These are phyloP conservation scores for Watsonalla binaria DNA, from an alignment of 2,888 invertebrate genomes.

Conservation along the genomic window DNA sequence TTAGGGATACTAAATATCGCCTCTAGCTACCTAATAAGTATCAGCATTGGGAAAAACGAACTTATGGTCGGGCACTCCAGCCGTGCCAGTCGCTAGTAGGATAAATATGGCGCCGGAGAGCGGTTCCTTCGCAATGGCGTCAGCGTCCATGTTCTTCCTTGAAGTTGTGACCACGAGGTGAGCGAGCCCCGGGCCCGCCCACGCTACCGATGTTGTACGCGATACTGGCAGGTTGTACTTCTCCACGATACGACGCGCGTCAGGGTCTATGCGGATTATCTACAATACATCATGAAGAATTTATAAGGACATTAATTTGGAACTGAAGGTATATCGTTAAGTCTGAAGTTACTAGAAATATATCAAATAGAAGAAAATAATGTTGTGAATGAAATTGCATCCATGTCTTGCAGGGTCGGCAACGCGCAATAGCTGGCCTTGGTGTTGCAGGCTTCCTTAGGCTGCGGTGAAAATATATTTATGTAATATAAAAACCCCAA, in stretches of 20 bases:
- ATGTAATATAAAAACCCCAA: too few species aligned
- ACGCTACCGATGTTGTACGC: conserved; percentile 78
- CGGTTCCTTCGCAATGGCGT: conserved; percentile 7
- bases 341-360: too few species aligned
- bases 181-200: conserved; percentile 77
- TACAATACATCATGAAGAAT: conserved; percentile 19
- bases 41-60: conserved; percentile 25
- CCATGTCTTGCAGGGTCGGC: too few species aligned
- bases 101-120: conserved; percentile 30
- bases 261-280: conserved; percentile 71
- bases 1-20: too few species aligned
- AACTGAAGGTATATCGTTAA: too few species aligned
- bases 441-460: too few species aligned
- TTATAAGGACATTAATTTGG: too few species aligned
- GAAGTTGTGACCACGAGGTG: conserved; percentile 80
- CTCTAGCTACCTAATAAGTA: conserved; percentile 12
- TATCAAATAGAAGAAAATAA: too few species aligned
- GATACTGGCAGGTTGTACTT: conserved; percentile 68
- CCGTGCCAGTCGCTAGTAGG: conserved; percentile 18
- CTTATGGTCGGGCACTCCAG: conserved; percentile 21
- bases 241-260: conserved; percentile 48
- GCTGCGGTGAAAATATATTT: too few species aligned
- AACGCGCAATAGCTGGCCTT: too few species aligned
- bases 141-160: conserved; percentile 26
- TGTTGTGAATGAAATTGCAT: too few species aligned